Percentiles rank a stretch among this genome's conserved stretches.
These are phyloP conservation scores for Euborellia annulipes DNA, from an alignment of 1,140 invertebrate species.

Conservation along the genomic window DNA sequence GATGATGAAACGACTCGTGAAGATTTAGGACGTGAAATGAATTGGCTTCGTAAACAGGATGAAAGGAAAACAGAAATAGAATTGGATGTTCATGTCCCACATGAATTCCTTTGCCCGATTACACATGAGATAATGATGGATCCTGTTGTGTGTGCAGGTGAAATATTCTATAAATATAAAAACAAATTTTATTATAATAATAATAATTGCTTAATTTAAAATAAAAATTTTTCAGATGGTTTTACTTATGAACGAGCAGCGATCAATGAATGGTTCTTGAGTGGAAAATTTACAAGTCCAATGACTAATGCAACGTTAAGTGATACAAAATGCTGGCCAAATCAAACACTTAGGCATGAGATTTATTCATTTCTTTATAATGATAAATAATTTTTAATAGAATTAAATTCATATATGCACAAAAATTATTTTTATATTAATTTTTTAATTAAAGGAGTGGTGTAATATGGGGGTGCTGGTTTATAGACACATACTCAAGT, in stretches of 20 bases:
- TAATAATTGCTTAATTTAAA: too few relatives aligned
- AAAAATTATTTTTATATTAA: too few relatives aligned
- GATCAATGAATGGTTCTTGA: constrained; percentile 57
- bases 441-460: too few relatives aligned
- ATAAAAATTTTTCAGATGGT: constrained; percentile 45
- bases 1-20: constrained; percentile 13
- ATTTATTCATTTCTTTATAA: not conserved
- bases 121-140: constrained; percentile 65
- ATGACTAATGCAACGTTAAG: constrained; percentile 52
- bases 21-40: constrained; percentile 25
- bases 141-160: constrained; percentile 54
- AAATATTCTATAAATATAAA: too few relatives aligned
- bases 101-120: constrained; percentile 66
- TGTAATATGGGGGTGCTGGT: too few relatives aligned
- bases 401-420: too few relatives aligned
- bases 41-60: constrained; percentile 33
- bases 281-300: constrained; percentile 53
- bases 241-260: constrained; percentile 60
- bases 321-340: constrained; percentile 39
- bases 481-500: too few relatives aligned
- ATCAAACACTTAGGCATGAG: constrained; percentile 24
- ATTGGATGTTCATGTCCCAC: constrained; percentile 30
- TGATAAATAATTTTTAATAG: not conserved
- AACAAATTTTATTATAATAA: too few relatives aligned
- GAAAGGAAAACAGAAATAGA: constrained; percentile 14